These are phyloP conservation scores for Metopia argyrocephala DNA, from an alignment of 2,888 invertebrate species.

Conservation along the genomic window DNA sequence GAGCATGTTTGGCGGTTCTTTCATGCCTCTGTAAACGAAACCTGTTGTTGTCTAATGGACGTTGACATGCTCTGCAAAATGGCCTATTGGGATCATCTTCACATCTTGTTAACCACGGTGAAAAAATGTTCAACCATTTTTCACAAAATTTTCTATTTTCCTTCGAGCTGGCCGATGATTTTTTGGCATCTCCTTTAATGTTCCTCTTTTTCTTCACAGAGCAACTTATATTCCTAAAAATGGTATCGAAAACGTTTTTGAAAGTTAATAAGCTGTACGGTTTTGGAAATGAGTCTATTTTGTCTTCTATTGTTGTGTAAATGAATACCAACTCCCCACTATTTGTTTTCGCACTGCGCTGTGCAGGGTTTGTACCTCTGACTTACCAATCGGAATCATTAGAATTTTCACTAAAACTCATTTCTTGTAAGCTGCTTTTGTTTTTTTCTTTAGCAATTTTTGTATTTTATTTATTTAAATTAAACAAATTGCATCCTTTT, in stretches of 20 bases:
- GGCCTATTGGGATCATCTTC: slow-evolving; percentile 72
- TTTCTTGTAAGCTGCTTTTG: slow-evolving; percentile 44
- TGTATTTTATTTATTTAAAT: slow-evolving; percentile 7
- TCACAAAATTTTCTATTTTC: slow-evolving; percentile 74
- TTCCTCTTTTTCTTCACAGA: slow-evolving; percentile 67
- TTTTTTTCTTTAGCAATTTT: not conserved
- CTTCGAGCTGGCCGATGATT: slow-evolving; percentile 60
- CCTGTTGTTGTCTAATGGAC: slow-evolving; percentile 74
- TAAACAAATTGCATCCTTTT: not conserved
- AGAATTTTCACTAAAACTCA: slow-evolving; percentile 74
- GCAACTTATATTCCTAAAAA: slow-evolving; percentile 70
- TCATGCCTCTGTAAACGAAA: slow-evolving; percentile 75
- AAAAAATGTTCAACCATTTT: slow-evolving; percentile 74
- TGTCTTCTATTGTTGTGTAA: no score
- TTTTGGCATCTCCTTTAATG: slow-evolving; percentile 51
- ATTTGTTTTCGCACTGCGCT: not conserved
- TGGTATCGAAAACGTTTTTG: no score
- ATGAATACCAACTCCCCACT: no score
- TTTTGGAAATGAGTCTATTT: no score
- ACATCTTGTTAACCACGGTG: slow-evolving; percentile 73
- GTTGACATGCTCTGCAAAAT: slow-evolving; percentile 74
- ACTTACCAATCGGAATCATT: slow-evolving; percentile 75
- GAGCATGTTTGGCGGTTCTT: slow-evolving; percentile 74
- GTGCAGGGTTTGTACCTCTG: not conserved
- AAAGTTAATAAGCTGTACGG: no score